phyloP scores from a whole-genome alignment of 2,113 vertebrate species.

The Rostratula benghalensis region DNA sequence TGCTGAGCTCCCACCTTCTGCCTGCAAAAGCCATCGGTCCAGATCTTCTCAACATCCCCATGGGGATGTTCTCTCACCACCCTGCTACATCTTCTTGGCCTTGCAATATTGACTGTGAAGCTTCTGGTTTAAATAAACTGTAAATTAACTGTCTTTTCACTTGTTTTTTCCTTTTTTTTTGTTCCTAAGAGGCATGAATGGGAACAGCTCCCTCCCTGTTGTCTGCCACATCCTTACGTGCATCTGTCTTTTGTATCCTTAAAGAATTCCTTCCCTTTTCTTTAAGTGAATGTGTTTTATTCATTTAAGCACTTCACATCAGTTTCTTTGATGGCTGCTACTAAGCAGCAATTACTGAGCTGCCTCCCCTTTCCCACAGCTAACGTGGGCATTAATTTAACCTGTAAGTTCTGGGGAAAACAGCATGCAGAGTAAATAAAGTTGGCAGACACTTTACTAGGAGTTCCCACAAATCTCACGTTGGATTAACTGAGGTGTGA shows the following conservation, averaged over 20 bases:
- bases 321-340: neutral
- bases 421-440: fast-evolving
- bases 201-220: neutral
- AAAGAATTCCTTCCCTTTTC: neutral
- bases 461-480: fast-evolving
- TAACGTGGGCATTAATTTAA: fast-evolving
- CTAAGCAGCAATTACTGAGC: fast-evolving
- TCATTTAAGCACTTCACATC: neutral
- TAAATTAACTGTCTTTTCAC: too few relatives aligned
- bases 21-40: neutral
- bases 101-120: neutral
- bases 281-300: neutral
- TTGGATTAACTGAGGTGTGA: neutral
- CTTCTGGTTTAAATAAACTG: neutral
- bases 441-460: fast-evolving
- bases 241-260: neutral
- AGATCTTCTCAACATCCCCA: neutral
- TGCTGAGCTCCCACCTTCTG: neutral
- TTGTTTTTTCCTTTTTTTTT: neutral
- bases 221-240: neutral
- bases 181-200: too few relatives aligned
- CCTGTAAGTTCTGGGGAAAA: fast-evolving
- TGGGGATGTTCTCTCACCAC: neutral
- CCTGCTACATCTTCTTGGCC: neutral
- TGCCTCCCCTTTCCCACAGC: neutral